Evolutionary conservation across 2,888 invertebrate species (phyloP).

Genomic region (Ashinkailepas kermadecensis): DNA sequence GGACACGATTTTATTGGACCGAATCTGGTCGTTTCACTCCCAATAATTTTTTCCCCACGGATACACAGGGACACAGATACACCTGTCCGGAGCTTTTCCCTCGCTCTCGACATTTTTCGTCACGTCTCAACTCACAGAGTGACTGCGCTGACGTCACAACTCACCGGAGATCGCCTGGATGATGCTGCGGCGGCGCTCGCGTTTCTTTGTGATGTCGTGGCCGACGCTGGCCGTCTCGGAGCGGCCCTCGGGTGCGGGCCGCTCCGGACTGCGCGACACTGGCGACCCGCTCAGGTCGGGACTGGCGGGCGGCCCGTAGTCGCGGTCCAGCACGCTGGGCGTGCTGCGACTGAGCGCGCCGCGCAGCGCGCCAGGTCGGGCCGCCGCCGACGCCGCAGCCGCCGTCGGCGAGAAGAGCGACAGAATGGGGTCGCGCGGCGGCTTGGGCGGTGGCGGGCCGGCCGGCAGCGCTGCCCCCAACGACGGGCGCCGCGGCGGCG

Average conservation of each 20-base stretch:
- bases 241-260: neutral
- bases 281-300: neutral
- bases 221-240: neutral
- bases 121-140: no score
- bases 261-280: neutral
- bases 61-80: no score
- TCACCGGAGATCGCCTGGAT: slow-evolving; percentile 34
- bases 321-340: neutral
- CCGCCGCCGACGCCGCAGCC: neutral
- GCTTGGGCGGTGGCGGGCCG: slow-evolving; percentile 13
- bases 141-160: neutral
- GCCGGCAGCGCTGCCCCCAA: neutral
- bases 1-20: no score
- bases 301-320: neutral
- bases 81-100: no score
- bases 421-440: slow-evolving; percentile 7
- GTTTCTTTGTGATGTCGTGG: slow-evolving; percentile 27
- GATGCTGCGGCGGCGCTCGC: slow-evolving; percentile 32
- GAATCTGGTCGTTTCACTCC: no score
- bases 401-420: neutral
- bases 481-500: neutral
- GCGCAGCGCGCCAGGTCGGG: neutral
- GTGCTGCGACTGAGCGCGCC: neutral
- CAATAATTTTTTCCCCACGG: no score
- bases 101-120: no score